Evolutionary conservation across 2,888 invertebrate species (phyloP).

Genomic region (Dynastes maya): DNA sequence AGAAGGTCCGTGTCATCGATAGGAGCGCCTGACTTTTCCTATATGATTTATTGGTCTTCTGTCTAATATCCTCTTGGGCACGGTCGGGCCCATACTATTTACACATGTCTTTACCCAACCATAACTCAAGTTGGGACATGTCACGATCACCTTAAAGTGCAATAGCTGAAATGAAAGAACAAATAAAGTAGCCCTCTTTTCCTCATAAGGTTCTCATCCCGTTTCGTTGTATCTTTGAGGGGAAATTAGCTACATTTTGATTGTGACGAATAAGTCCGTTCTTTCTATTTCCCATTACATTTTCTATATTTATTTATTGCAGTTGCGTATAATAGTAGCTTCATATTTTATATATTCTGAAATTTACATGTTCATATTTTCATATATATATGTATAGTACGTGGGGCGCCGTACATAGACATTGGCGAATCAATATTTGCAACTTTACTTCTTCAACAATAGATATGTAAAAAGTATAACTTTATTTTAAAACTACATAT

Average conservation of each 20-base stretch:
- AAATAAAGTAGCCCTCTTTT: slow-evolving; percentile 56
- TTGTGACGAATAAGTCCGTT: too few relatives aligned
- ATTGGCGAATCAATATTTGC: slow-evolving; percentile 28
- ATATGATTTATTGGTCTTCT: slow-evolving; percentile 65
- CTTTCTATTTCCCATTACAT: too few relatives aligned
- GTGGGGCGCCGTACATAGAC: background rate
- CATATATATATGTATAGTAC: too few relatives aligned
- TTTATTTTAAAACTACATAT: slow-evolving; percentile 43
- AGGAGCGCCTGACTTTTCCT: slow-evolving; percentile 61
- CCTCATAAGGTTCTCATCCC: too few relatives aligned
- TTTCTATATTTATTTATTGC: too few relatives aligned
- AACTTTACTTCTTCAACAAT: slow-evolving; percentile 41
- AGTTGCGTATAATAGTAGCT: too few relatives aligned
- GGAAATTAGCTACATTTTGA: too few relatives aligned
- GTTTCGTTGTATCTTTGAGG: too few relatives aligned
- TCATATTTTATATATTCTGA: background rate
- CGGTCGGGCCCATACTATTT: slow-evolving; percentile 61
- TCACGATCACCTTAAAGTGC: slow-evolving; percentile 63
- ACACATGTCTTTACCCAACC: slow-evolving; percentile 65
- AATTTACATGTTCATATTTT: background rate
- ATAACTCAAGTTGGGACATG: slow-evolving; percentile 64
- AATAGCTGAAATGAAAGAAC: slow-evolving; percentile 60
- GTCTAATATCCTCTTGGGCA: slow-evolving; percentile 64
- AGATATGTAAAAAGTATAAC: slow-evolving; percentile 32
- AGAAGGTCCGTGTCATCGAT: slow-evolving; percentile 61